Percentiles rank a stretch among this genome's conserved stretches.
phyloP scores from a whole-genome alignment of 2,888 invertebrate genomes.

The Nebria salina region DNA sequence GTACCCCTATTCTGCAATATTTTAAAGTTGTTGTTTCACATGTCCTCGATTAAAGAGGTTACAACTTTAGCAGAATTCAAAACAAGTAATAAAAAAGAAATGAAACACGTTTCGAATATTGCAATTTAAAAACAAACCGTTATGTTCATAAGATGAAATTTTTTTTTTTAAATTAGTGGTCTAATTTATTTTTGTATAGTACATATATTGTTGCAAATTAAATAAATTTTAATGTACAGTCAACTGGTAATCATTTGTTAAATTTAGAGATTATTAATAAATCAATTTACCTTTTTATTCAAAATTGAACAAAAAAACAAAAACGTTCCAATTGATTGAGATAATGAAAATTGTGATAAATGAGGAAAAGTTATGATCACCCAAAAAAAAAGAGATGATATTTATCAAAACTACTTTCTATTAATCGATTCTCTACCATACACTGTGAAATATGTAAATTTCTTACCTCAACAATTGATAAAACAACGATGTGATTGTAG shows the following conservation, averaged over 20 bases:
- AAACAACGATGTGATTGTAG: background rate
- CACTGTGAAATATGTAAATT: slow-evolving; percentile 30
- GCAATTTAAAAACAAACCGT: slow-evolving; percentile 20
- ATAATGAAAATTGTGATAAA: background rate
- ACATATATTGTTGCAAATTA: slow-evolving; percentile 11
- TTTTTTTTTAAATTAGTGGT: background rate
- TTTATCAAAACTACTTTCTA: slow-evolving; percentile 46
- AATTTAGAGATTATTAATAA: too few species aligned
- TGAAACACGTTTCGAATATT: slow-evolving; percentile 22
- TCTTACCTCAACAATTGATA: slow-evolving; percentile 32
- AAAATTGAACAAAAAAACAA: background rate
- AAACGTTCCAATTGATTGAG: background rate
- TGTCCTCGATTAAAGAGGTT: slow-evolving; percentile 37
- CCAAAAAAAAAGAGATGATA: background rate
- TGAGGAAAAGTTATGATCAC: background rate
- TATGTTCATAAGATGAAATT: slow-evolving; percentile 13
- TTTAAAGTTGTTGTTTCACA: background rate
- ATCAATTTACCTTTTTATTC: too few species aligned
- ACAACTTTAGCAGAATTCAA: slow-evolving; percentile 24
- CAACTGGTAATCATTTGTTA: background rate
- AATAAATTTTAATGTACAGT: slow-evolving; percentile 10
- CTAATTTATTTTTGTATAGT: too few species aligned
- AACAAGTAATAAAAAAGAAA: slow-evolving; percentile 26
- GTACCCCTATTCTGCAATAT: background rate
- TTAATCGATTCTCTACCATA: slow-evolving; percentile 39